These are phyloP conservation scores for Lethocerus indicus DNA, from an alignment of 1,140 invertebrate species.

Conservation along the genomic window DNA sequence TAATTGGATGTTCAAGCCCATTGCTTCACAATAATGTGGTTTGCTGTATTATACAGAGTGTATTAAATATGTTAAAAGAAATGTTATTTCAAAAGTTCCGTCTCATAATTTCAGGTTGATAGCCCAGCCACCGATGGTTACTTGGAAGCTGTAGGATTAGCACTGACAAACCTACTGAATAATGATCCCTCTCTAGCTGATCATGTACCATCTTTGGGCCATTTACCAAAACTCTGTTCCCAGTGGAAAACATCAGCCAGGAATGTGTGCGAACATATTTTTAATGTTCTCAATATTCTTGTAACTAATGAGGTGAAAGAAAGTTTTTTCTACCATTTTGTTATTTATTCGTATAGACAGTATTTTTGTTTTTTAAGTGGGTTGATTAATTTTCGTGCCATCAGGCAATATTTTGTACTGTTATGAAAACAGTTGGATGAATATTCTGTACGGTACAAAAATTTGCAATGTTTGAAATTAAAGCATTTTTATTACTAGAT, in stretches of 20 bases:
- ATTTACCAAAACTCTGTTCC: conserved; percentile 46
- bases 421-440: too few relatives aligned
- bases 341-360: not conserved
- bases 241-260: conserved; percentile 5
- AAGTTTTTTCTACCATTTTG: conserved; percentile 4
- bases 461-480: too few relatives aligned
- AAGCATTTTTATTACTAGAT: conserved; percentile 35
- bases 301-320: conserved; percentile 57
- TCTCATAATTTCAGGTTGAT: conserved; percentile 40
- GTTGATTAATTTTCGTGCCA: not conserved
- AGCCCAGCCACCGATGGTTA: too few relatives aligned
- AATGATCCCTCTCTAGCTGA: conserved; percentile 78
- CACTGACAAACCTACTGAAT: conserved; percentile 63
- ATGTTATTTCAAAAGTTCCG: not conserved
- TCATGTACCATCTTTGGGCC: conserved; percentile 80
- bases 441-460: too few relatives aligned
- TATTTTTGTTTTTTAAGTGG: not conserved
- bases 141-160: conserved; percentile 73
- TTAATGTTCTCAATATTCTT: conserved; percentile 74
- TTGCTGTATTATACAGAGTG: not conserved
- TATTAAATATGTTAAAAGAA: not conserved
- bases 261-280: conserved; percentile 47
- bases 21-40: not conserved
- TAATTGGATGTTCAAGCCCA: not conserved
- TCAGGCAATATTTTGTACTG: too few relatives aligned